Base-by-base conservation (phyloP, 2,113 vertebrate genomes). In the Hippocampus zosterae region DNA sequence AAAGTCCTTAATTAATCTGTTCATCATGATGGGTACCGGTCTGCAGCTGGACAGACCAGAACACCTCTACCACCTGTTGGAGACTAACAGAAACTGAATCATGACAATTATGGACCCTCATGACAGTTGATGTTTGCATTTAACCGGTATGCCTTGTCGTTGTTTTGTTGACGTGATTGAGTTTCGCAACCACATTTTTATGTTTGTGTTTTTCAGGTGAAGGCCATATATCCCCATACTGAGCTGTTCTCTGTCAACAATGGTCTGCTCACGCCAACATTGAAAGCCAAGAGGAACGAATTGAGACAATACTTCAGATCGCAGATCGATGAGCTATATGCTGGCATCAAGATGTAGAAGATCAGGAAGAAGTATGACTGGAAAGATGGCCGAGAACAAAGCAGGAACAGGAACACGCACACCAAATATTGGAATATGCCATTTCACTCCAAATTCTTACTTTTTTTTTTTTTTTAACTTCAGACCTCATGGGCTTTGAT, bases 161-260 rank as follows among this genome's bases (percentile, higher is more conserved):
- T 13, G 12, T 59, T 13, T 4, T 59, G 5, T 23, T 15, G 27
- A 15, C 15, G 1, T 7, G 15, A 8, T 59, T 27, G 23, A 55
- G 19, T 29, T 52, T 18, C 23, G 2, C 8, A 12, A 13, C 19
- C 40, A n/a, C 10, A 18, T 33, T 2, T 46, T 46, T 4, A 55
- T 21, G 0, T 66, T 12, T 67, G 15, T 70, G 18, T 80, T 75
- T 84, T 70, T 71, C 69, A 99, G 96, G 93, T 97, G 77, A 96
- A 93, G 85, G 92, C 92, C 79, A 95, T 98, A 67, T 9, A 37
- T 62, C 55, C 98, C 48, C 90, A 94, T 78, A 25, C 80, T 0
- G 93, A 98, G 87, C 84, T 95, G 89, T 98, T 99, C 91, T 94
- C 95, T 6, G 18, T 97, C 19, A 90, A 95, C 81, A 98, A 95